Conservation (phyloP, 2,888 invertebrate genomes). For the Thereva unica region DNA sequence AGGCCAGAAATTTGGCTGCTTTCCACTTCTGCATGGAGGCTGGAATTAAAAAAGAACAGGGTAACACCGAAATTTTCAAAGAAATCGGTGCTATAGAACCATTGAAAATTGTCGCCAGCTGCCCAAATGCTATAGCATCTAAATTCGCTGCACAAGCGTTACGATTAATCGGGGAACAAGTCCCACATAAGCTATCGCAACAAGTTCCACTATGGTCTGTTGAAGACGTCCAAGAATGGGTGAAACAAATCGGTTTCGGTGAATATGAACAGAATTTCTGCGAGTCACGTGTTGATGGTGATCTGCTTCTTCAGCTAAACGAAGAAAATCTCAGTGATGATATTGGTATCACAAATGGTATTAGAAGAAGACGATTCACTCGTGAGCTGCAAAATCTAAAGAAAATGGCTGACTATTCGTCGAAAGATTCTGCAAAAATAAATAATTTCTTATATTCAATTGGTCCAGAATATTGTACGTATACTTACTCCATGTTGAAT, state of each 20-base stretch:
- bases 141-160: slow-evolving; percentile 94
- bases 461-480: slow-evolving; percentile 89
- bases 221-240: slow-evolving; percentile 97
- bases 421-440: slow-evolving; percentile 88
- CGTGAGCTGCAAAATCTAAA: slow-evolving; percentile 91
- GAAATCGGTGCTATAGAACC: slow-evolving; percentile 96
- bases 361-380: slow-evolving; percentile 88
- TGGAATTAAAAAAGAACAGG: slow-evolving; percentile 92
- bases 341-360: slow-evolving; percentile 90
- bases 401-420: slow-evolving; percentile 95
- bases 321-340: slow-evolving; percentile 92
- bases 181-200: slow-evolving; percentile 96
- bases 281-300: slow-evolving; percentile 94
- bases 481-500: slow-evolving; percentile 95
- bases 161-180: slow-evolving; percentile 91
- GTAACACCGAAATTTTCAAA: slow-evolving; percentile 86
- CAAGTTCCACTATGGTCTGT: slow-evolving; percentile 98
- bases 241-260: slow-evolving; percentile 94
- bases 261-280: slow-evolving; percentile 83
- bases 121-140: slow-evolving; percentile 96
- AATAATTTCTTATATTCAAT: slow-evolving; percentile 82
- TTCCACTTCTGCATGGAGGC: slow-evolving; percentile 99
- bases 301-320: slow-evolving; percentile 86
- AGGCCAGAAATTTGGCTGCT: slow-evolving; percentile 94
- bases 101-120: slow-evolving; percentile 93